Percentiles rank a stretch among this genome's conserved stretches.
Conservation (phyloP, 2,113 vertebrate species). For the Lagopus leucura region DNA sequence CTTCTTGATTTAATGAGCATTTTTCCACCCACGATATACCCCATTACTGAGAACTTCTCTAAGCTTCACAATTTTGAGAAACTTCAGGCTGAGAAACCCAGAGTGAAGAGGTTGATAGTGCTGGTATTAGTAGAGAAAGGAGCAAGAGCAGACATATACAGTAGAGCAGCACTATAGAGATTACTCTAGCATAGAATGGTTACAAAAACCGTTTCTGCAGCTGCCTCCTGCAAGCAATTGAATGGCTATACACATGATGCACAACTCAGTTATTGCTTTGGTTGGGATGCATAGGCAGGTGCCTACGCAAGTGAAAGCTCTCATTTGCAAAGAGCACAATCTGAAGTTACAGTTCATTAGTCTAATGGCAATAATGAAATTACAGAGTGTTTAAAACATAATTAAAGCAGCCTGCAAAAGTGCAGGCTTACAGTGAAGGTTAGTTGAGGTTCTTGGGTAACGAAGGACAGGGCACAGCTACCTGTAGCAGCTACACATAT, state of each 20-base stretch:
- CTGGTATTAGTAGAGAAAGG: not conserved
- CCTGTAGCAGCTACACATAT: no score
- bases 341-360: not conserved
- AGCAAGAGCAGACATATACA: not conserved
- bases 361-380: not conserved
- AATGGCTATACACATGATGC: not conserved
- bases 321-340: not conserved
- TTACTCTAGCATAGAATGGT: not conserved
- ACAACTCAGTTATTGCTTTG: not conserved
- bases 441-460: not conserved
- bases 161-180: not conserved
- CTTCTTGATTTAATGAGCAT: not conserved
- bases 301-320: not conserved
- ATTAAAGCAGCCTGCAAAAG: not conserved
- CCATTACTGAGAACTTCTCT: not conserved
- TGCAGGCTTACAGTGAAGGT: not conserved
- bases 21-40: not conserved
- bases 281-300: not conserved
- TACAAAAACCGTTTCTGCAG: not conserved
- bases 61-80: not conserved
- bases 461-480: not conserved
- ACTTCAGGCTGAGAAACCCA: not conserved
- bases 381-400: not conserved
- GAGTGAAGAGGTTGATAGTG: not conserved
- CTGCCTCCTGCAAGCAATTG: not conserved